Percentiles rank a stretch among this genome's conserved stretches.
Conservation (phyloP, 2,797 vertebrate genomes). For the Miichthys miiuy region DNA sequence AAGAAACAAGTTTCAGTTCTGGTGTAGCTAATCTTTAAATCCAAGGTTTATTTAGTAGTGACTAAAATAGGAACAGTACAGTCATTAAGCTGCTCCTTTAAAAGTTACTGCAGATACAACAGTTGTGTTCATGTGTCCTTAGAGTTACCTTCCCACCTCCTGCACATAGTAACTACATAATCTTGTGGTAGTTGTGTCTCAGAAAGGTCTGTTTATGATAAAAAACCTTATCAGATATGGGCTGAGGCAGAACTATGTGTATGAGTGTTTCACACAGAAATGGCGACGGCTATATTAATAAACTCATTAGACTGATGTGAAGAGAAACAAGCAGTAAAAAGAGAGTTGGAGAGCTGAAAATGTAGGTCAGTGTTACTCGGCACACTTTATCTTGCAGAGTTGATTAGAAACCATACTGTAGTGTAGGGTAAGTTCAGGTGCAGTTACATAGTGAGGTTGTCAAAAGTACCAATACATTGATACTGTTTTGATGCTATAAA, state of each 20-base stretch:
- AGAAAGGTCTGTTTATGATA: neutral
- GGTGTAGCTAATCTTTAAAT: neutral
- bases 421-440: neutral
- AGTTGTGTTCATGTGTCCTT: neutral
- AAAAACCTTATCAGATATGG: neutral
- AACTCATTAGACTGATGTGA: neutral
- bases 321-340: too few relatives aligned
- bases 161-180: neutral
- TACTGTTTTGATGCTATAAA: too few relatives aligned
- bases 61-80: neutral
- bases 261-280: neutral
- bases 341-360: neutral
- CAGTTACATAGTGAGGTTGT: too few relatives aligned
- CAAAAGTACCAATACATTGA: too few relatives aligned
- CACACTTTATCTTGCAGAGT: neutral
- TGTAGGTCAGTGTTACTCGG: slow-evolving; percentile 19
- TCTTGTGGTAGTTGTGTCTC: neutral
- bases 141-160: neutral
- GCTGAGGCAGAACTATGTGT: neutral
- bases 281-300: neutral
- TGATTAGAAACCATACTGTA: neutral
- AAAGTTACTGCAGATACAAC: neutral
- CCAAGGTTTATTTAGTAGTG: neutral
- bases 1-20: neutral
- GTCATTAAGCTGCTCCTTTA: neutral